Percentiles rank a stretch among this genome's conserved stretches.
phyloP scores from a whole-genome alignment of 2,888 invertebrate species.

The Chalcosyrphus nemorum region DNA sequence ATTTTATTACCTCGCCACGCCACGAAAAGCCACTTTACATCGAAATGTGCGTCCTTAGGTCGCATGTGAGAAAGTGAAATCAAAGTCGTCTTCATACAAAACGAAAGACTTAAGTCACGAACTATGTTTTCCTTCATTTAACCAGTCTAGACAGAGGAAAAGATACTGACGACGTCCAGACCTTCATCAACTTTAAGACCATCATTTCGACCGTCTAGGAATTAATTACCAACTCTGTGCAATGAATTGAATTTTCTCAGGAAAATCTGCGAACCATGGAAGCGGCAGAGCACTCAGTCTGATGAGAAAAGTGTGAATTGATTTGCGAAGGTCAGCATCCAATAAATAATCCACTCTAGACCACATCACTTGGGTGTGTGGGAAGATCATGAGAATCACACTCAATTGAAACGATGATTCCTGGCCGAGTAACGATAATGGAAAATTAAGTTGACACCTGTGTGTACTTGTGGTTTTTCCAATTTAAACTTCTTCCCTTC shows the following conservation, averaged over 20 bases:
- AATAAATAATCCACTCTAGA: conserved; percentile 62
- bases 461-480: conserved; percentile 68
- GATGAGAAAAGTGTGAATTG: conserved; percentile 66
- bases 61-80: conserved; percentile 68
- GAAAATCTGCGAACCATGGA: conserved; percentile 67
- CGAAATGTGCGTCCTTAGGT: conserved; percentile 39
- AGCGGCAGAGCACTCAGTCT: neutral
- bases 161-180: conserved; percentile 17
- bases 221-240: conserved; percentile 48
- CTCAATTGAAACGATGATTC: conserved; percentile 40
- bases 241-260: conserved; percentile 52
- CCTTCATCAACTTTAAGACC: conserved; percentile 30
- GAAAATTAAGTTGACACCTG: conserved; percentile 70
- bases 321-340: conserved; percentile 62
- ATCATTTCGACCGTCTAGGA: conserved; percentile 38
- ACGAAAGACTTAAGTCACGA: conserved; percentile 58
- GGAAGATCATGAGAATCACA: conserved; percentile 34
- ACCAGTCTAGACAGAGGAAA: conserved; percentile 50
- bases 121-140: conserved; percentile 2
- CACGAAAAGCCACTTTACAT: conserved; percentile 46
- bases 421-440: conserved; percentile 13
- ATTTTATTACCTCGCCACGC: conserved; percentile 54
- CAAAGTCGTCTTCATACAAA: conserved; percentile 11
- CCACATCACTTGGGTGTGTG: conserved; percentile 19
- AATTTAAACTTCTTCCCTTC: conserved; percentile 43